A percentile compares a stretch with the other conserved stretches of the same genome.
Evolutionary conservation across 2,888 invertebrate species (phyloP).

Genomic region (Pachycephus smyrnensis): DNA sequence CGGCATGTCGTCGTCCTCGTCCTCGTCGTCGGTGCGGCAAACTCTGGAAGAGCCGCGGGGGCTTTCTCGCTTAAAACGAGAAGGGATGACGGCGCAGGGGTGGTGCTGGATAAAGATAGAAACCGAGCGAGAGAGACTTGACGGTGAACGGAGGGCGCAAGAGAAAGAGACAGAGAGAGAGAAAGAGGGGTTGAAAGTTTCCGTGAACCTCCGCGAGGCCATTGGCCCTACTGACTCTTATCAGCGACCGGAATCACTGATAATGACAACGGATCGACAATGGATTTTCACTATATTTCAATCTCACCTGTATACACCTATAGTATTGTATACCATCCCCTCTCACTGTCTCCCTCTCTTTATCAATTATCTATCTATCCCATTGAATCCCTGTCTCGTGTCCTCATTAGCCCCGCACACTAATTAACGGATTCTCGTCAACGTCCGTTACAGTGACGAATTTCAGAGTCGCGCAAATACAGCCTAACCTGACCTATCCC

Average conservation of each 20-base stretch:
- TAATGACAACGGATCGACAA: not conserved
- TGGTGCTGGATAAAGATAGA: not conserved
- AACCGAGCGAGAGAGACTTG: not conserved
- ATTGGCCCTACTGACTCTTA: not conserved
- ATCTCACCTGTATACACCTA: not conserved
- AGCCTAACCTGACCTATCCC: not conserved
- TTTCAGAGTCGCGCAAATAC: not conserved
- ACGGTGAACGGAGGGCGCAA: too few relatives aligned
- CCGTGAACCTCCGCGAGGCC: not conserved
- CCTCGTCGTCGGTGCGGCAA: not conserved
- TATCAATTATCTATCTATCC: not conserved
- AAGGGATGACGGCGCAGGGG: not conserved
- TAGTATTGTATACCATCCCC: not conserved
- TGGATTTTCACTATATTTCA: not conserved
- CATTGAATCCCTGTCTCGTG: not conserved
- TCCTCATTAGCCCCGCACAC: constrained; percentile 10
- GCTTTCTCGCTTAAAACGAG: not conserved
- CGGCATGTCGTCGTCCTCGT: constrained; percentile 11
- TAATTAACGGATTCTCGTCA: constrained; percentile 33
- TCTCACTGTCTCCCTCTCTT: constrained; percentile 9
- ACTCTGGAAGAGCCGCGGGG: not conserved
- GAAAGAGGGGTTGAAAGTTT: not conserved
- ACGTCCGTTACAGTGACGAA: not conserved
- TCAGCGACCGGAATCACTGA: not conserved
- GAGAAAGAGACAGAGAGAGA: too few relatives aligned